Evolutionary conservation across 2,888 invertebrate genomes (phyloP).

Genomic region (Pterobdella sp.): DNA sequence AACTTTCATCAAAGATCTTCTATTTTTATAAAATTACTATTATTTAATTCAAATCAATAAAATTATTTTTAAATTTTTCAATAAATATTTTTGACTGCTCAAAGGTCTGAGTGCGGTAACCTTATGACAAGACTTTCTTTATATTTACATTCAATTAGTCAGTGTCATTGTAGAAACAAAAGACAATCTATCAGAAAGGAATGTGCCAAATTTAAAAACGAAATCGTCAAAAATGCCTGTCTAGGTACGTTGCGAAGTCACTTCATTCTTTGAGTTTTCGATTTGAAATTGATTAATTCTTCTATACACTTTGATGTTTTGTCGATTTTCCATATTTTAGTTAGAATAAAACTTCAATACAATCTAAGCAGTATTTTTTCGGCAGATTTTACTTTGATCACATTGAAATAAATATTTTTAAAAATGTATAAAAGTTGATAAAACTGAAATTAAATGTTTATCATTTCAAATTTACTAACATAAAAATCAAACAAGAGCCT

Average conservation of each 20-base stretch:
- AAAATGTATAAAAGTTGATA: too few relatives aligned
- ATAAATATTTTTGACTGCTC: neutral
- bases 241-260: neutral
- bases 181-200: neutral
- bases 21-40: neutral
- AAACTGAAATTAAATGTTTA: too few relatives aligned
- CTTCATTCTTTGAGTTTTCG: too few relatives aligned
- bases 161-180: neutral
- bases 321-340: too few relatives aligned
- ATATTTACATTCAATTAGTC: neutral
- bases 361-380: too few relatives aligned
- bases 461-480: neutral
- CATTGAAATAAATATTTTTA: too few relatives aligned
- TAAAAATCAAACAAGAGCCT: neutral
- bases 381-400: too few relatives aligned
- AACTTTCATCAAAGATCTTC: neutral
- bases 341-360: too few relatives aligned
- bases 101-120: neutral
- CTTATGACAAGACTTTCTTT: neutral
- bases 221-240: neutral
- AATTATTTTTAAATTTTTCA: neutral
- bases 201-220: neutral
- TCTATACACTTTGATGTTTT: too few relatives aligned
- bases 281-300: too few relatives aligned
- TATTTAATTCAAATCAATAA: neutral